Evolutionary conservation across 2,888 invertebrate species (phyloP).

Genomic region (Azorinus chamasolen): DNA sequence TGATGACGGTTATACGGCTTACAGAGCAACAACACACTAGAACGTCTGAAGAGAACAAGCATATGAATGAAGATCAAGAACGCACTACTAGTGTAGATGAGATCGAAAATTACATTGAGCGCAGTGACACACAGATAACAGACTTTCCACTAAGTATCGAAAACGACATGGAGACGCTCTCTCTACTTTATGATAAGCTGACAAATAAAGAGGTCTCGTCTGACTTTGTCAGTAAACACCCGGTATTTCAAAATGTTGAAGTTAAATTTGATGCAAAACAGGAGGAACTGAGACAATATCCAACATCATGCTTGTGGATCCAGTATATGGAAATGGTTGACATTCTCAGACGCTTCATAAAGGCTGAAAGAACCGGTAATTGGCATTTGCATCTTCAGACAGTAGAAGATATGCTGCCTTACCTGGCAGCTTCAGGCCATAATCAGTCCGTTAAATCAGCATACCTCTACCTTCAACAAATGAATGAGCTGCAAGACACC

Average conservation of each 20-base stretch:
- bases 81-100: not conserved
- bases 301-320: conserved; percentile 50
- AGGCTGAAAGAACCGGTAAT: conserved; percentile 56
- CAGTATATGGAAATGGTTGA: conserved; percentile 59
- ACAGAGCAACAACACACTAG: no score
- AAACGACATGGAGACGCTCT: no score
- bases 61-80: not conserved
- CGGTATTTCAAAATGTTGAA: not conserved
- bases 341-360: conserved; percentile 47
- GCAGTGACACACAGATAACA: no score
- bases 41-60: no score
- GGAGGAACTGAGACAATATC: not conserved
- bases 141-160: no score
- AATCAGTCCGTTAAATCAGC: conserved; percentile 61
- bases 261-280: not conserved
- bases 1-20: no score
- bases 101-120: no score
- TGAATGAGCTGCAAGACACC: conserved; percentile 4
- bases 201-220: not conserved
- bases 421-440: conserved; percentile 78
- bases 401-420: conserved; percentile 59
- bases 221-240: not conserved
- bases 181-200: not conserved
- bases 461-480: conserved; percentile 14
- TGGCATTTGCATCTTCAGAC: conserved; percentile 56